Conservation (phyloP, 2,797 vertebrate species). For the Petrocephalus schoutedeni region DNA sequence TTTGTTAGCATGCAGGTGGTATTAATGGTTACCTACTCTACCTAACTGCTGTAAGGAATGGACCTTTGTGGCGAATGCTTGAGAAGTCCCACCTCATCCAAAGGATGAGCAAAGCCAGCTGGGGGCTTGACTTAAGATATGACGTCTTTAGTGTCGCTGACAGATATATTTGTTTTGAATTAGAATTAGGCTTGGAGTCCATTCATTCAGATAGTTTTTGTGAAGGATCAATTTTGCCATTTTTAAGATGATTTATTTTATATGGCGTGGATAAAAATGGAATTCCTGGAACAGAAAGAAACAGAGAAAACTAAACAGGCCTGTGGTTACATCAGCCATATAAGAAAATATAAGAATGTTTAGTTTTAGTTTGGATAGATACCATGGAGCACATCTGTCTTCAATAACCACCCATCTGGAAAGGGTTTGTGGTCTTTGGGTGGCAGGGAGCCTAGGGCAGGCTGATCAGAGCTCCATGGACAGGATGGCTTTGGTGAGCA, state of each 20-base stretch:
- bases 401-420: not conserved
- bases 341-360: not conserved
- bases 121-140: not conserved
- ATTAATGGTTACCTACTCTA: not conserved
- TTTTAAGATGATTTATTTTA: not conserved
- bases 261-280: not conserved
- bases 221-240: not conserved
- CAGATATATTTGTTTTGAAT: not conserved
- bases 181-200: not conserved
- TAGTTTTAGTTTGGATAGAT: not conserved
- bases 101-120: not conserved
- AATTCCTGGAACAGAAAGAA: not conserved
- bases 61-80: not conserved
- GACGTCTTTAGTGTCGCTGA: not conserved
- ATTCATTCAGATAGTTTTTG: not conserved
- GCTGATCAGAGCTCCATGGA: not conserved
- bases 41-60: not conserved
- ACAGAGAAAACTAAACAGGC: not conserved
- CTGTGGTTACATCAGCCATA: not conserved
- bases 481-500: not conserved
- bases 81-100: not conserved
- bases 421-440: not conserved
- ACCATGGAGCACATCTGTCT: not conserved
- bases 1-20: not conserved
- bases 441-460: not conserved